Evolutionary conservation across 1,140 invertebrate genomes (phyloP), one percentile per base, ranked within the genome.

Genomic region (Cecropterus lyciades): DNA sequence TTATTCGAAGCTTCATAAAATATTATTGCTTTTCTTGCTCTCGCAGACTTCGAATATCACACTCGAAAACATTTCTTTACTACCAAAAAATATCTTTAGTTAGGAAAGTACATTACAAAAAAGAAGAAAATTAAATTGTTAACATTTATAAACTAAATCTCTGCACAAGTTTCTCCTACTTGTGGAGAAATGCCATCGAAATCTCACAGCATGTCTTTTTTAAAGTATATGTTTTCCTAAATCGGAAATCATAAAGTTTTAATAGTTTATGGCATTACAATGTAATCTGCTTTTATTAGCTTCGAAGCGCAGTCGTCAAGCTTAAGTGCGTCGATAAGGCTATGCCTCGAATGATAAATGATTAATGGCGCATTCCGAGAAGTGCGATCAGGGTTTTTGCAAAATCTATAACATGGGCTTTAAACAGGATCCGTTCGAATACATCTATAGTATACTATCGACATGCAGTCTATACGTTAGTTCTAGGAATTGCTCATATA

Each of bases 341-440:
- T 45, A 45, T 46, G 55, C 55, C 55, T 57, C 37, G 37, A 40
- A 59, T 59, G 42, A 59, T 59, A 30, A 59, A 45, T 59, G 55
- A 59, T 45, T 45, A 59, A 45, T 59, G 42, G 55, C 20, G 42
- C 13, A 40, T 59, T 45, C 55, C 55, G 55, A 59, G 55, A 59
- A 59, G 24, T 59, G 42, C 40, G 43, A 59, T 45, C 55, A 45
- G 15, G 55, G 40, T 59, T 46, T 59, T 59, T 59, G 42, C 14
- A 11, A 59, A 30, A 59, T 59, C 42, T 20, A 30, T 59, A 48
- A 45, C 56, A 13, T 27, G 24, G 56, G 27, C 13, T 33, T 59
- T 46, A 55, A 55, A 55, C 30, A 57, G 55, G 40, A 59, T 59
- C 42, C 13, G 43, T 24, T 48, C 27, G 24, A 59, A 45, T 43